phyloP scores from a whole-genome alignment of 2,888 invertebrate species.

The Teinopalpus imperialis region DNA sequence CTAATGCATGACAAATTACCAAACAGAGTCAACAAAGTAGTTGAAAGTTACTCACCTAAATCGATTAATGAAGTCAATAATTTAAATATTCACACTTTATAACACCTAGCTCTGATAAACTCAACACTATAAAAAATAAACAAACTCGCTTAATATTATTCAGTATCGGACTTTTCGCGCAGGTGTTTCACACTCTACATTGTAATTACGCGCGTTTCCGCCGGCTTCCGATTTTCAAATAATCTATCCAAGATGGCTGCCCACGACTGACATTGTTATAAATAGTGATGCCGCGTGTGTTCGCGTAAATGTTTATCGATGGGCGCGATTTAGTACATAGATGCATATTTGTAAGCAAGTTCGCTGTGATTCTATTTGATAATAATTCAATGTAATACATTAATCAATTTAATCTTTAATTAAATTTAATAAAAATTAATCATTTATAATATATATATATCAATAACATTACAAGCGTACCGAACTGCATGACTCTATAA shows the following conservation, averaged over 20 bases:
- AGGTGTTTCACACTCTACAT: slow-evolving; percentile 47
- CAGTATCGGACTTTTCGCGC: slow-evolving; percentile 19
- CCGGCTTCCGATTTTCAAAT: slow-evolving; percentile 72
- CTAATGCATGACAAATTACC: slow-evolving; percentile 14
- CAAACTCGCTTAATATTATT: slow-evolving; percentile 7
- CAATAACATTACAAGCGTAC: too few species aligned
- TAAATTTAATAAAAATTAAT: neutral
- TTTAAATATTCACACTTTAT: neutral
- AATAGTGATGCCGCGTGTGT: slow-evolving; percentile 42
- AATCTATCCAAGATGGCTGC: slow-evolving; percentile 70
- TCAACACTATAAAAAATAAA: neutral
- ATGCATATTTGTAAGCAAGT: too few species aligned
- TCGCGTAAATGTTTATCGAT: slow-evolving; percentile 16
- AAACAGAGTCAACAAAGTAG: slow-evolving; percentile 11
- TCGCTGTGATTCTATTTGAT: too few species aligned
- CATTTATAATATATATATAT: neutral
- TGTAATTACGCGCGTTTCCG: slow-evolving; percentile 51
- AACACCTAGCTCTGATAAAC: slow-evolving; percentile 3
- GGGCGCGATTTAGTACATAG: too few species aligned
- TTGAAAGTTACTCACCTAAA: slow-evolving; percentile 19
- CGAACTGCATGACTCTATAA: too few species aligned
- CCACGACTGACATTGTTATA: slow-evolving; percentile 38
- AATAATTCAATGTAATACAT: too few species aligned
- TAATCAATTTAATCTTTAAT: too few species aligned
- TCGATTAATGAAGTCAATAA: slow-evolving; percentile 1